These are phyloP conservation scores for Plecturocebus donacophilus DNA, from an alignment of 2,113 vertebrate species.

Conservation along the genomic window DNA sequence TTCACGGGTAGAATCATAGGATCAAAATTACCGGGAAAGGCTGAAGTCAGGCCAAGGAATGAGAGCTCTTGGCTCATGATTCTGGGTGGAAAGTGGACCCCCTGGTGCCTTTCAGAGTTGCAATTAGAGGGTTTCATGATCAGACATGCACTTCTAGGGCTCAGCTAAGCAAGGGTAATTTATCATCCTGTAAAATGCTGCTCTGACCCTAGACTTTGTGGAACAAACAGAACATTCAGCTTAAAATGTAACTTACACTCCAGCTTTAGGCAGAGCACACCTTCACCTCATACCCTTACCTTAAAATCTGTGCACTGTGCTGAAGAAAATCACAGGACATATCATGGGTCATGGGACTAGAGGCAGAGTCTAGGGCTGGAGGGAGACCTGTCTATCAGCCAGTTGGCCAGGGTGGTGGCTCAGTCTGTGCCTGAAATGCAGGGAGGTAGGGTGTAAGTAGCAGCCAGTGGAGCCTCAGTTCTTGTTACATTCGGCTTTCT, in stretches of 20 bases:
- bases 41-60: conserved; percentile 57
- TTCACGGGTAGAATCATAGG: conserved; percentile 47
- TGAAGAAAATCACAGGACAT: neutral
- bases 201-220: neutral
- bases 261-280: neutral
- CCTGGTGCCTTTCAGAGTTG: neutral
- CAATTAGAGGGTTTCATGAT: neutral
- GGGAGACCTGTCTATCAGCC: neutral
- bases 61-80: neutral
- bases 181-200: neutral
- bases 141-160: neutral
- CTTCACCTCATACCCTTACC: neutral
- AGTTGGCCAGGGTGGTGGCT: neutral
- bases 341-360: neutral
- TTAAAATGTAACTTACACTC: neutral
- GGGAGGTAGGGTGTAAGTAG: neutral
- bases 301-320: neutral
- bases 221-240: neutral
- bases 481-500: neutral
- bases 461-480: rapidly evolving
- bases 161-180: conserved; percentile 6
- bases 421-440: rapidly evolving
- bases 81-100: conserved; percentile 50
- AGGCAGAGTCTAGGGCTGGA: too few species aligned
- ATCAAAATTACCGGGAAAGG: conserved; percentile 59